These are phyloP conservation scores for Epinephelus coioides DNA, from an alignment of 2,797 vertebrate species.

Conservation along the genomic window DNA sequence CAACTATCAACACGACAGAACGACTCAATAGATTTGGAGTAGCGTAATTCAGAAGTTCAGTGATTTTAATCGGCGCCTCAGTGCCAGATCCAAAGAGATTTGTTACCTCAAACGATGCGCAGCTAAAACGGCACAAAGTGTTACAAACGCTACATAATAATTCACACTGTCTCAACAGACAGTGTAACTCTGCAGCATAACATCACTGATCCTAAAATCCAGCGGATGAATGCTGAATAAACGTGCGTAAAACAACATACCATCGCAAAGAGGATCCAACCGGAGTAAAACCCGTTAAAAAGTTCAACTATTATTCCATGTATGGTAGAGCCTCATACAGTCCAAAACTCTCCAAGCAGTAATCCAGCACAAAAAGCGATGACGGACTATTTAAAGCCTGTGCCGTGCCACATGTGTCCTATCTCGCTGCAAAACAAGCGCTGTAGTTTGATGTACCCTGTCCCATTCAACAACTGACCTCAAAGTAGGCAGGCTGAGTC, in stretches of 20 bases:
- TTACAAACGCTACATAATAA: neutral
- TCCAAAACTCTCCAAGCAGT: conserved; percentile 69
- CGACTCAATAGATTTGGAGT: neutral
- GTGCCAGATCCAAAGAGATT: conserved; percentile 7
- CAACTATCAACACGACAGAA: conserved; percentile 27
- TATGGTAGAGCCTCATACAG: conserved; percentile 39
- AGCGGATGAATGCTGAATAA: neutral
- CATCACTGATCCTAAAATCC: neutral
- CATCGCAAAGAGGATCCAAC: conserved; percentile 74
- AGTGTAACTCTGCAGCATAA: neutral
- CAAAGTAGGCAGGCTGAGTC: conserved; percentile 78
- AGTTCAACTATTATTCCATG: conserved; percentile 67
- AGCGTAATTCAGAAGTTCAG: neutral
- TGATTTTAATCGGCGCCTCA: conserved; percentile 10
- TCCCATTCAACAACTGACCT: conserved; percentile 87
- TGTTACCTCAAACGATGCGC: neutral
- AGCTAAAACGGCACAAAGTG: neutral
- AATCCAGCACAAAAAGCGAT: conserved; percentile 74
- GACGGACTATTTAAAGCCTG: conserved; percentile 43
- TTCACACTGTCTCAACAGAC: neutral
- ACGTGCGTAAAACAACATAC: conserved; percentile 74
- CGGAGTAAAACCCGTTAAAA: conserved; percentile 53
- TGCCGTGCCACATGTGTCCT: conserved; percentile 71
- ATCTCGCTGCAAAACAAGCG: conserved; percentile 55
- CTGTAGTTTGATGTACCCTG: conserved; percentile 72